These are phyloP conservation scores for Chydorus sphaericus DNA, from an alignment of 2,888 invertebrate genomes.

Conservation along the genomic window DNA sequence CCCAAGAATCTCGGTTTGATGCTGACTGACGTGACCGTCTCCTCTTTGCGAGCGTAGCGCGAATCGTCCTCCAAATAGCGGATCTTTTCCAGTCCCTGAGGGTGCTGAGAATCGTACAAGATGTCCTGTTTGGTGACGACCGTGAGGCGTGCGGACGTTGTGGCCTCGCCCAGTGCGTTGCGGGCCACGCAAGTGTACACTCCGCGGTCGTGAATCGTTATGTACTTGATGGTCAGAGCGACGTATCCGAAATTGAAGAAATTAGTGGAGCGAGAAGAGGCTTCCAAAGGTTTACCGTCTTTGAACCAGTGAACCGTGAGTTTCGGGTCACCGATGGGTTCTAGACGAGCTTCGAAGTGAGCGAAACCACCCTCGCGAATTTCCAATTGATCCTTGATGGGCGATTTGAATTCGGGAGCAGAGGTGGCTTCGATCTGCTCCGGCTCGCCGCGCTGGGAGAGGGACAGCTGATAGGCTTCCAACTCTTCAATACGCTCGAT, in stretches of 20 bases:
- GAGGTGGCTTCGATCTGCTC: conserved; percentile 63
- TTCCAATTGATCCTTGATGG: conserved; percentile 70
- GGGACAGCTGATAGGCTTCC: conserved; percentile 65
- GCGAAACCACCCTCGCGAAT: conserved; percentile 85
- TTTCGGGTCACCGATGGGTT: conserved; percentile 80
- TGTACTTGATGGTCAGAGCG: conserved; percentile 79
- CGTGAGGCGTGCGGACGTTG: conserved; percentile 62
- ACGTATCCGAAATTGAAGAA: conserved; percentile 93
- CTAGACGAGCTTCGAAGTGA: conserved; percentile 87
- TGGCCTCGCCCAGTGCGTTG: conserved; percentile 72
- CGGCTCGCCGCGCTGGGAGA: conserved; percentile 61
- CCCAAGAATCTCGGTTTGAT: conserved; percentile 77
- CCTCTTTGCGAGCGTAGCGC: conserved; percentile 47
- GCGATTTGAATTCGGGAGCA: conserved; percentile 74
- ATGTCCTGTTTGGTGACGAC: conserved; percentile 74
- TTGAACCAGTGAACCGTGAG: conserved; percentile 85
- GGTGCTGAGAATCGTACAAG: conserved; percentile 73
- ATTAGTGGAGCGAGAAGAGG: conserved; percentile 64
- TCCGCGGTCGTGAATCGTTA: conserved; percentile 78
- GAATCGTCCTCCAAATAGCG: conserved; percentile 67
- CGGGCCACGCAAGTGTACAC: conserved; percentile 76
- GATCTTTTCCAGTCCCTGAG: conserved; percentile 79
- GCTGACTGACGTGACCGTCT: conserved; percentile 57
- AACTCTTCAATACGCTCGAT: conserved; percentile 82
- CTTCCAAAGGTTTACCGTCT: conserved; percentile 17